phyloP scores from a whole-genome alignment of 2,888 invertebrate species.

The Harpalus rufipes region DNA sequence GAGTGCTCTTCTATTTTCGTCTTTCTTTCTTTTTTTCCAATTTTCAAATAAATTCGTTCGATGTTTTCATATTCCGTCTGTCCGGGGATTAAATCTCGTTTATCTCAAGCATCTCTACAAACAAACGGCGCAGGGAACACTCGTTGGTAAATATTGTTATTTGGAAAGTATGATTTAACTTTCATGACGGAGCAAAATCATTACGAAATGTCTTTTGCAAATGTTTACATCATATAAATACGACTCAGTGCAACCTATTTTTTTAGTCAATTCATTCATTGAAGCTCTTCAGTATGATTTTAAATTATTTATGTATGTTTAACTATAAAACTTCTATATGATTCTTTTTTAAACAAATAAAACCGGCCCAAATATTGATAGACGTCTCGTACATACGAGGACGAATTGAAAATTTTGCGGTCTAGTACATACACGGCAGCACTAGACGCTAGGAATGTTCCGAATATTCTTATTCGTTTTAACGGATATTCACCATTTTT shows the following conservation, averaged over 20 bases:
- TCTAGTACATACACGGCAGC: no score
- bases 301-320: no score
- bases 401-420: no score
- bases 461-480: no score
- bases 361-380: no score
- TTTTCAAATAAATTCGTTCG: conserved; percentile 51
- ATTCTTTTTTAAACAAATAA: no score
- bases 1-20: conserved; percentile 53
- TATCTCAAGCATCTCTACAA: conserved; percentile 53
- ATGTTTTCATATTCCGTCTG: conserved; percentile 59
- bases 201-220: conserved; percentile 13
- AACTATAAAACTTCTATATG: no score
- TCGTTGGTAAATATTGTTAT: conserved; percentile 46
- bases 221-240: background rate
- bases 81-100: conserved; percentile 53
- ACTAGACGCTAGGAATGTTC: no score
- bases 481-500: no score
- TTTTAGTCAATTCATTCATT: no score
- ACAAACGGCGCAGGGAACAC: conserved; percentile 1
- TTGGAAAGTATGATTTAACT: conserved; percentile 43
- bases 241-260: background rate
- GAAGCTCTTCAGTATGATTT: no score
- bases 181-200: conserved; percentile 27
- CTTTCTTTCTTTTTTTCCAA: conserved; percentile 55
- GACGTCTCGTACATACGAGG: no score